A percentile compares a stretch with the other conserved stretches of the same genome.
Conservation (phyloP, 2,797 vertebrate genomes). For the Chelon auratus region DNA sequence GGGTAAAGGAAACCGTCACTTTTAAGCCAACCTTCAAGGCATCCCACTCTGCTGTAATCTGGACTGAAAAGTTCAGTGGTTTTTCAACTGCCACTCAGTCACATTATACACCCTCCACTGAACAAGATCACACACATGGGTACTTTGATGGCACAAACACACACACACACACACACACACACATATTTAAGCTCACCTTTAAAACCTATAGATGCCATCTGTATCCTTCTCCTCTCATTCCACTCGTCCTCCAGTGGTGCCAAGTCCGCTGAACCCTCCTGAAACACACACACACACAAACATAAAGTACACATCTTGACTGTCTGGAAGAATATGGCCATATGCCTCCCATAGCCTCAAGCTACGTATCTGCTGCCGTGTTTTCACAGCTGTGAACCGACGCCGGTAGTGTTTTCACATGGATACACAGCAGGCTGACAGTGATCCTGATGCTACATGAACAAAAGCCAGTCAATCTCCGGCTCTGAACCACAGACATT, state of each 20-base stretch:
- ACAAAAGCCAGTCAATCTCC: constrained; percentile 45
- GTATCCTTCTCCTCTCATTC: constrained; percentile 95
- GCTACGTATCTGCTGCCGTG: constrained; percentile 58
- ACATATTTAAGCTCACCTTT: constrained; percentile 85
- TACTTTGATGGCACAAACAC: constrained; percentile 8
- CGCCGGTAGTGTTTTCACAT: constrained; percentile 57
- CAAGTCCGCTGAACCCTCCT: constrained; percentile 92
- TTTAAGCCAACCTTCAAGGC: constrained; percentile 57
- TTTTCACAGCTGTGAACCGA: constrained; percentile 64
- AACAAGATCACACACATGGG: constrained; percentile 58
- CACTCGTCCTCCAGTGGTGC: constrained; percentile 92
- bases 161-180: constrained; percentile 12
- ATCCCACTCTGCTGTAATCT: constrained; percentile 86
- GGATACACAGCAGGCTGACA: constrained; percentile 64
- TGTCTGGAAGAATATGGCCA: constrained; percentile 43
- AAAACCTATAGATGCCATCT: constrained; percentile 92
- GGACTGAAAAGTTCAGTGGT: constrained; percentile 98
- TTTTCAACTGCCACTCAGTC: constrained; percentile 96
- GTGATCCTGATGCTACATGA: constrained; percentile 66
- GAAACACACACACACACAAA: constrained; percentile 37
- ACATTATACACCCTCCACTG: constrained; percentile 89
- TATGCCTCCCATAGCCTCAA: constrained; percentile 45
- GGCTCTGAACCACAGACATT: constrained; percentile 23
- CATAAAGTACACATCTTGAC: constrained; percentile 24
- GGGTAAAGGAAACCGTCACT: constrained; percentile 39